Evolutionary conservation across 2,888 invertebrate genomes (phyloP), one percentile per base, ranked within the genome.

Genomic region (Folsomia manolachei): DNA sequence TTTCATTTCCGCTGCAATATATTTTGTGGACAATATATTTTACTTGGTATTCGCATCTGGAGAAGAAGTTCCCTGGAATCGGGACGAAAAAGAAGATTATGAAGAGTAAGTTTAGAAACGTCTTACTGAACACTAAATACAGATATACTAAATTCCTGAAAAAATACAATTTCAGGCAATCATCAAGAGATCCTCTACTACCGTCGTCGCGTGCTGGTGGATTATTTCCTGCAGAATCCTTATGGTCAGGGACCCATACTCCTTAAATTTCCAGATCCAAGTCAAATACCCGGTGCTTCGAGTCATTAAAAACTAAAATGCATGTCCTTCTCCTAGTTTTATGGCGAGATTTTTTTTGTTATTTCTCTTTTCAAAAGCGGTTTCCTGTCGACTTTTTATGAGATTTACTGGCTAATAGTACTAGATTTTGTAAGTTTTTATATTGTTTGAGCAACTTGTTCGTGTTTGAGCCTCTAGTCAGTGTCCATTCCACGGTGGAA

Each of bases 11-110:
- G 75, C 69, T 25, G 56, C 25, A 14, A 71, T 79, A 7, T 77
- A 78, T 53, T 66, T 78, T 52, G 63, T 75, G 2, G 79, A 78
- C 25, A 79, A 76, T 69, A 21, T 79, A 19, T 69, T 79, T 51
- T 80, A 76, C 70, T n/a, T 79, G 14, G 14, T 77, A 0, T 71
- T 80, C 65, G 78, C 77, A 9, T 72, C 76, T 11, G 78, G 78
- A n/a, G 77, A 79, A 53, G 76, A 76, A 56, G 79, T 79, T 61
- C 71, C 73, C 1, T 80, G 80, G 80, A 77, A 79, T 66, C 64
- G 74, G 19, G 25, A 24, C 7, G 25, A 52, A 18, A 66, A 52
- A 24, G 7, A 25, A 39, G 56, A 71, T 24, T 60, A 27, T 60
- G 71, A 71, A 2, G 66, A 39, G 66, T 71, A 60, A 60, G 19